phyloP scores from a whole-genome alignment of 2,113 vertebrate genomes.

The Leuciscus idus region DNA sequence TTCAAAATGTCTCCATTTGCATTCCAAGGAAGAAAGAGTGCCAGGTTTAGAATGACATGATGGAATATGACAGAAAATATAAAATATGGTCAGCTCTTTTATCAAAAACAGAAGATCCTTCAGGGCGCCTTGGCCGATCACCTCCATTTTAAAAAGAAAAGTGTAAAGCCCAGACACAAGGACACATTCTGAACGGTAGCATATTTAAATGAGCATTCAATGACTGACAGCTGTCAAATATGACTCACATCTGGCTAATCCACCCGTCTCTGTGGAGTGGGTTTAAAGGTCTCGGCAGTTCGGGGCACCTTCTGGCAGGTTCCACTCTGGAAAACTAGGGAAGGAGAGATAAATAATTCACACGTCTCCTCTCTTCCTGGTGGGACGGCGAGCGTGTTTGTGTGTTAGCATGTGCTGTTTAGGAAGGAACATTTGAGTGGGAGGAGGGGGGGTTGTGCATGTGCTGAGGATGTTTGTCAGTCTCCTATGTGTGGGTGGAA shows the following conservation, averaged over 20 bases:
- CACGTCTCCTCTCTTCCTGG: constrained; percentile 30
- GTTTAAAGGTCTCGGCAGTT: constrained; percentile 19
- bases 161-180: not conserved
- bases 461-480: constrained; percentile 27
- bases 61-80: not conserved
- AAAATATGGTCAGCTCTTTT: not conserved
- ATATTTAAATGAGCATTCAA: constrained; percentile 19
- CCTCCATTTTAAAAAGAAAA: not conserved
- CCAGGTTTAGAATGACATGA: not conserved
- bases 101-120: not conserved
- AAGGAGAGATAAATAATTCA: constrained; percentile 50
- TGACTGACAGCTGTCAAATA: constrained; percentile 43
- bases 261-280: constrained; percentile 24
- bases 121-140: not conserved
- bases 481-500: constrained; percentile 25
- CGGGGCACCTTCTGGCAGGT: constrained; percentile 31
- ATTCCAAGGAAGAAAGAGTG: not conserved
- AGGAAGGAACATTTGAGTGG: constrained; percentile 7
- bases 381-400: constrained; percentile 26
- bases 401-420: constrained; percentile 24
- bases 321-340: constrained; percentile 34
- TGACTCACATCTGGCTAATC: constrained; percentile 37
- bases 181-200: not conserved
- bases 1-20: not conserved
- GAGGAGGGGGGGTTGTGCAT: constrained; percentile 34